Percentiles rank a stretch among this genome's conserved stretches.
phyloP scores from a whole-genome alignment of 2,888 invertebrate genomes.

The Drosophila cyrtoloma region DNA sequence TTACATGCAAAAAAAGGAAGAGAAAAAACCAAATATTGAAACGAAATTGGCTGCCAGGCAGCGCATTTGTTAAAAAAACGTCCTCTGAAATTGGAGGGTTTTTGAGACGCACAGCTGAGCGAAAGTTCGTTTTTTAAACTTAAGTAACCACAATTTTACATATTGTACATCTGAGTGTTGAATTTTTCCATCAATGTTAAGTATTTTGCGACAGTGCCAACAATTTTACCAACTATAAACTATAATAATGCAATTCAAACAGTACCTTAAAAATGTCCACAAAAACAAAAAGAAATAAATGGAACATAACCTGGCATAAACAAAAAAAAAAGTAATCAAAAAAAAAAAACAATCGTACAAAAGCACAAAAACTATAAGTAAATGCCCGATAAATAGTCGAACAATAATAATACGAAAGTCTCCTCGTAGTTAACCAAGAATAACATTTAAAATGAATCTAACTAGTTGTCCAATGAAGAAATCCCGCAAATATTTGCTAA shows the following conservation, averaged over 20 bases:
- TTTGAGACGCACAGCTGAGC: conserved; percentile 19
- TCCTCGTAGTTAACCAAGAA: conserved; percentile 48
- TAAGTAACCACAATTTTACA: conserved; percentile 63
- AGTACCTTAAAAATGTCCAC: conserved; percentile 66
- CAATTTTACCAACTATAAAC: conserved; percentile 37
- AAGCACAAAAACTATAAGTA: conserved; percentile 51
- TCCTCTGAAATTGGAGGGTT: conserved; percentile 11
- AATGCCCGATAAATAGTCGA: conserved; percentile 44
- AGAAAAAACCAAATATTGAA: conserved; percentile 11
- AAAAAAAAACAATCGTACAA: conserved; percentile 11
- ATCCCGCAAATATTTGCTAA: conserved; percentile 56
- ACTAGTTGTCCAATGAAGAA: conserved; percentile 67
- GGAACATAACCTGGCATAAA: conserved; percentile 20
- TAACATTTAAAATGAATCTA: conserved; percentile 40
- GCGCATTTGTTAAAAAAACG: conserved; percentile 46
- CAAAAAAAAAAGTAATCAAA: conserved; percentile 15
- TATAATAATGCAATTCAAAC: conserved; percentile 49
- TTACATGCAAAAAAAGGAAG: conserved; percentile 29
- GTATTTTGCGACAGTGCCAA: conserved; percentile 66
- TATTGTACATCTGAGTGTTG: conserved; percentile 72
- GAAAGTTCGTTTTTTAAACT: conserved; percentile 43
- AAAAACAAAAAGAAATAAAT: conserved; percentile 15
- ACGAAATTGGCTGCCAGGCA: conserved; percentile 55
- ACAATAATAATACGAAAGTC: conserved; percentile 45
- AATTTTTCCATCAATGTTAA: conserved; percentile 73